Conservation (phyloP, 2,113 vertebrate species). For the Paradoxurus hermaphroditus region DNA sequence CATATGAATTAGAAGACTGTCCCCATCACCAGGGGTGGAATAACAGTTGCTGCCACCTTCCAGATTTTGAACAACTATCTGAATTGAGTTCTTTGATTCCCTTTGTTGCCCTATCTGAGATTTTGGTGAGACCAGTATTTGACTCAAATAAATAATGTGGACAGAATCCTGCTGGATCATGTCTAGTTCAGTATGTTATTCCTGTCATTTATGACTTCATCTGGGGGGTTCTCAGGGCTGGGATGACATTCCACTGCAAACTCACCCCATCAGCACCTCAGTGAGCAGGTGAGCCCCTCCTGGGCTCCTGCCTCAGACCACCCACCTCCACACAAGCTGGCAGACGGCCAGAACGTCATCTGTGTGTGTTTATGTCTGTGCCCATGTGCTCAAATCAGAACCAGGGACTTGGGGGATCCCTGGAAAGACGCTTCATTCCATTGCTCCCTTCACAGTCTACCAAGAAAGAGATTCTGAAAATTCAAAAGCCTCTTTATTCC, state of each 20-base stretch:
- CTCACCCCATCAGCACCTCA: neutral
- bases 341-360: accelerated
- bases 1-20: neutral
- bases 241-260: neutral
- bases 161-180: neutral
- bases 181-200: neutral
- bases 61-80: neutral
- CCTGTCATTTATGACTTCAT: neutral
- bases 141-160: neutral
- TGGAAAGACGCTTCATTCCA: neutral
- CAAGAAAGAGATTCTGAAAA: neutral
- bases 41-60: accelerated
- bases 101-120: neutral
- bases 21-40: neutral
- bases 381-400: neutral
- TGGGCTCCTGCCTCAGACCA: neutral
- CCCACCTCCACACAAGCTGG: neutral
- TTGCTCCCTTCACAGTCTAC: neutral
- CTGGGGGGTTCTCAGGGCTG: accelerated
- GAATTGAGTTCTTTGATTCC: neutral
- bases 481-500: neutral
- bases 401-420: neutral
- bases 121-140: neutral
- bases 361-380: neutral
- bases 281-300: neutral